Evolutionary conservation across 2,113 vertebrate species (phyloP).

Genomic region (Seriola dumerili): DNA sequence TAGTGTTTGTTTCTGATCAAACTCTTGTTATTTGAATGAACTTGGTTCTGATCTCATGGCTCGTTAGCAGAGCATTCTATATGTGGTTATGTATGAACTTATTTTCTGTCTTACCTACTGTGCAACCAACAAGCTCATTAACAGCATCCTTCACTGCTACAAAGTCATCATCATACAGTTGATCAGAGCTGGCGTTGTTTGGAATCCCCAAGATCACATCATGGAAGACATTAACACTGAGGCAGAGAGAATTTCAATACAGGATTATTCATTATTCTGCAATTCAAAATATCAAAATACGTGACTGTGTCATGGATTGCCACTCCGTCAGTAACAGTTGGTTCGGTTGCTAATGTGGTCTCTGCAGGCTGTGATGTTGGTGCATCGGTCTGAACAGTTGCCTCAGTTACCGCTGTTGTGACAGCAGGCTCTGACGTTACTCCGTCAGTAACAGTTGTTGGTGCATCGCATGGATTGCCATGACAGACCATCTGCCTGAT

Average conservation of each 20-base stretch:
- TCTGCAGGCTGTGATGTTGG: no score
- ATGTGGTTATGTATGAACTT: neutral
- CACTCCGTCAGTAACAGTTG: no score
- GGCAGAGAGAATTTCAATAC: neutral
- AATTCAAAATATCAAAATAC: no score
- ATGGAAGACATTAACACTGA: constrained; percentile 38
- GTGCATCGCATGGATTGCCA: no score
- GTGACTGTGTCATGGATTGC: no score
- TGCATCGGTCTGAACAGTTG: no score
- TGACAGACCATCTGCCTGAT: no score
- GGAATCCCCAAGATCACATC: constrained; percentile 36
- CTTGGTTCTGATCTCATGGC: neutral
- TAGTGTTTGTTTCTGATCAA: neutral
- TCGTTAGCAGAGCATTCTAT: neutral
- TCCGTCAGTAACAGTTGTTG: no score
- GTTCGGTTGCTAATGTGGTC: no score
- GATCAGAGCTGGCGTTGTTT: neutral
- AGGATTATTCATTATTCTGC: no score
- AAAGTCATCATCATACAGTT: fast-evolving
- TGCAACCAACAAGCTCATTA: neutral
- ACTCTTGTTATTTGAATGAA: neutral
- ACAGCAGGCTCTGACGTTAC: no score
- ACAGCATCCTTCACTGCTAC: fast-evolving
- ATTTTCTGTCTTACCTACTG: neutral
- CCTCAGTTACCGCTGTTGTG: no score